Evolutionary conservation across 1,140 invertebrate species (phyloP), one percentile per base, ranked within the genome.

Genomic region (Drosophila santomea): DNA sequence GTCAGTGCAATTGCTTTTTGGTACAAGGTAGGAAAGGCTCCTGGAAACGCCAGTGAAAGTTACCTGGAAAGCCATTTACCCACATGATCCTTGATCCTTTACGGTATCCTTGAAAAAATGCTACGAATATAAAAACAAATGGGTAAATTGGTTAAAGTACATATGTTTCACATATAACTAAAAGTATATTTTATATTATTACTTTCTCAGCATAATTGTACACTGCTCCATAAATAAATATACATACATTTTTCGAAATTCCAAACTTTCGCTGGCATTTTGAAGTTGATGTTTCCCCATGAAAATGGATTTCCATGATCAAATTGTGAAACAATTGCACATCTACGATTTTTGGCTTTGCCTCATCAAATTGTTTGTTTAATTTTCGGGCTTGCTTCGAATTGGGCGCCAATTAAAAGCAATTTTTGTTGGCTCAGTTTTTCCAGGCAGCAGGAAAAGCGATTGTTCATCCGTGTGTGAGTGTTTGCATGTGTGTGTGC

Each of bases 391-490:
- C 39, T 35, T 15, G 48, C 48, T 35, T 17, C 28, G 25, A 51
- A 51, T 51, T 28, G 48, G 48, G 48, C 17, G 35, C 35, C 60
- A 63, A 60, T 63, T 60, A 60, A 17, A 60, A 60, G 17, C 55
- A 23, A 36, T 60, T 60, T 63, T 60, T 63, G 60, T 66, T 39
- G 25, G 14, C 32, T 47, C 10, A 39, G 7, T 20, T 47, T 61
- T 66, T 38, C 12, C 32, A 11, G n/a, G n/a, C 17, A 25, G 39
- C 56, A 44, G 38, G 43, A 25, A 23, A 56, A 17, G 4, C 36
- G 23, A 39, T 17, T 51, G 48, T 35, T 50, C 2, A 32, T 32
- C 8, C 32, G 11, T 23, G 44, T 47, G 17, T 23, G 10, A 5
- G 43, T 17, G 43, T 3, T n/a, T 3, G 43, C 7, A 10, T 25